Evolutionary conservation across 2,797 vertebrate genomes (phyloP).

Genomic region (Amblyopsis hoosieri): DNA sequence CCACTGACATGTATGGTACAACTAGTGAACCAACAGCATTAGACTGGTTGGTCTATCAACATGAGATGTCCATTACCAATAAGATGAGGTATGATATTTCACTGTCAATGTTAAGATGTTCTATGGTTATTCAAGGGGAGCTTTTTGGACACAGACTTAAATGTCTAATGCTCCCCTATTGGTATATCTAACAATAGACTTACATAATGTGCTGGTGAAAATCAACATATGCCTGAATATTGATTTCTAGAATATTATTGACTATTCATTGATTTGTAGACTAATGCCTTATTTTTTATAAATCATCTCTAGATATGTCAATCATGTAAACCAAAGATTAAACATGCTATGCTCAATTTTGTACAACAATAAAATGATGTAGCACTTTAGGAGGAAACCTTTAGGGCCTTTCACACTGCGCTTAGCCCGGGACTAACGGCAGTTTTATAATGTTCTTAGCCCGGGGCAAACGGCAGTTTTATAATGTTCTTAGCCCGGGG

Average conservation of each 20-base stretch:
- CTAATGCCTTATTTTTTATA: conserved; percentile 34
- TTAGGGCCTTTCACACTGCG: too few species aligned
- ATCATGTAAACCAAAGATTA: conserved; percentile 30
- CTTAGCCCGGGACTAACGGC: too few species aligned
- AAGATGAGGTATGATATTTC: conserved; percentile 20
- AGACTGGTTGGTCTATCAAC: conserved; percentile 5
- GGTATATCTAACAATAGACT: conserved; percentile 29
- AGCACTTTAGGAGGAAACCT: conserved; percentile 15
- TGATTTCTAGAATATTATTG: conserved; percentile 29
- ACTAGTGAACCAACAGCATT: conserved; percentile 14
- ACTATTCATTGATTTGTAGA: conserved; percentile 49
- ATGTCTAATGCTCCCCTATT: conserved; percentile 9
- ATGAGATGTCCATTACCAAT: conserved; percentile 4
- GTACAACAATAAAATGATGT: conserved; percentile 33
- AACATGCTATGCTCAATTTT: conserved; percentile 36
- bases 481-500: too few species aligned
- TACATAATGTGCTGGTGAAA: conserved; percentile 13
- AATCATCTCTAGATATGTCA: conserved; percentile 49
- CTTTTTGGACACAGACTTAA: conserved; percentile 17
- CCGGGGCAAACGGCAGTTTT: too few species aligned
- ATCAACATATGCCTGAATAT: conserved; percentile 28
- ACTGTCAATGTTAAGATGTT: conserved; percentile 27
- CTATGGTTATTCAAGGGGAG: conserved; percentile 23
- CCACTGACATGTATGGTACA: conserved; percentile 11
- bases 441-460: too few species aligned